Base-by-base conservation (phyloP, 2,113 vertebrate genomes). In the Balaenoptera acutorostrata region DNA sequence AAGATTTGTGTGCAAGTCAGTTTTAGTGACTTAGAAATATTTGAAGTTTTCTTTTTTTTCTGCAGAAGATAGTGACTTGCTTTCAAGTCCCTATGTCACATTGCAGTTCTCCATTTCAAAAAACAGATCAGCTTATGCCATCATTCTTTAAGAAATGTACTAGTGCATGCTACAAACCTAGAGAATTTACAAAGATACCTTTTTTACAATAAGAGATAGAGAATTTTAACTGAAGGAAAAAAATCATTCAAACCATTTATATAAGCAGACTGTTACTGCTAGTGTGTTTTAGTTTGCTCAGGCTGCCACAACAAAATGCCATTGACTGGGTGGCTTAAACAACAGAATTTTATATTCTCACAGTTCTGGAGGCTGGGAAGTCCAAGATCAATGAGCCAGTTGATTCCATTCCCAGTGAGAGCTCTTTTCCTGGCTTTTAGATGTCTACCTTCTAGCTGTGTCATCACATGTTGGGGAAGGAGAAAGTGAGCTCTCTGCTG, bases 381-480 rank as follows among this genome's bases (percentile, higher is more conserved):
- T 21, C 11, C 33, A 82, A 83, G 21, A 77, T 83, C 27, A 61
- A 75, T 6, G 33, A 27, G 44, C 36, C 59, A 21, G 20, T 18
- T 86, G 59, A 66, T 33, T 86, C 36, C 27, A 20, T 89, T 77
- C 41, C 41, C 77, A 29, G 9, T 41, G 14, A 68, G 46, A 59
- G 10, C 2, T 41, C 15, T 55, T 23, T 88, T 88, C 49, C 33
- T 61, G 33, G 8, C 7, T 81, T 52, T 5, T 52, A 68, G 49
- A 17, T 9, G 44, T 31, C 44, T 44, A 5, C 18, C 49, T 82
- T 80, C 46, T 66, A 59, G 27, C n/a, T 29, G 8, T 15, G 13
- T 29, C 21, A 21, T 69, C 23, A 25, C 9, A 2, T 27, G 33
- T 1, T 12, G 2, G 0, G 36, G 12, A 68, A 6, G 41, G 39